Conservation (phyloP, 1,140 invertebrate species). For the Sycophaga agraensis region DNA sequence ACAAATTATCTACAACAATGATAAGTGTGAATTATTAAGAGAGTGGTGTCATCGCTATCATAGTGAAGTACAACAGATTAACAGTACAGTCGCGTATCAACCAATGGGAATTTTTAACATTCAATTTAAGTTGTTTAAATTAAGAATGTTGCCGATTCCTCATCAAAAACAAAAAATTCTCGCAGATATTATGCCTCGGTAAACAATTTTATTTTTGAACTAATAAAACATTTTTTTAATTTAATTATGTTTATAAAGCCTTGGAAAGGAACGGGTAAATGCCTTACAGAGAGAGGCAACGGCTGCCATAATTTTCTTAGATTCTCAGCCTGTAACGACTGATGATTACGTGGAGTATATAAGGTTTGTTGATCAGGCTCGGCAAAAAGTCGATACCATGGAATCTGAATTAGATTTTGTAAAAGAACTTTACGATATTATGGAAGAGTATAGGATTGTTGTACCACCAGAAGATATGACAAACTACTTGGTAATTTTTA, state of each 20-base stretch:
- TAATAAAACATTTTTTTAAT: too few species aligned
- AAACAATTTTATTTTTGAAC: too few species aligned
- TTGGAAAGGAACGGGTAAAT: slow-evolving; percentile 65
- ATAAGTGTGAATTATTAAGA: slow-evolving; percentile 60
- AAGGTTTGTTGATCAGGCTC: slow-evolving; percentile 68
- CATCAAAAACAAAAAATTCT: slow-evolving; percentile 67
- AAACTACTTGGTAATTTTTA: slow-evolving; percentile 60
- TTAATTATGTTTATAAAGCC: slow-evolving; percentile 39
- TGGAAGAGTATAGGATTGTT: slow-evolving; percentile 69
- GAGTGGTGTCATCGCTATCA: slow-evolving; percentile 63
- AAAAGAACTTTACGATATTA: slow-evolving; percentile 72
- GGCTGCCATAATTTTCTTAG: slow-evolving; percentile 64
- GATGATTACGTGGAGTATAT: slow-evolving; percentile 70
- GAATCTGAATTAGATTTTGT: slow-evolving; percentile 68
- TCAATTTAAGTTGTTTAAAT: slow-evolving; percentile 71
- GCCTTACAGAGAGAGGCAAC: slow-evolving; percentile 62
- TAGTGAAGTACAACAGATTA: slow-evolving; percentile 63
- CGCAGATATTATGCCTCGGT: slow-evolving; percentile 59
- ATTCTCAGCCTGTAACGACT: slow-evolving; percentile 64
- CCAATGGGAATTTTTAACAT: slow-evolving; percentile 70
- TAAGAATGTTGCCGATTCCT: slow-evolving; percentile 68
- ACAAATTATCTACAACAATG: slow-evolving; percentile 55
- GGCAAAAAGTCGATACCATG: slow-evolving; percentile 63
- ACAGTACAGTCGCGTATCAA: slow-evolving; percentile 64
- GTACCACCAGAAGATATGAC: slow-evolving; percentile 65